Evolutionary conservation across 2,888 invertebrate species (phyloP).

Genomic region (Drymonia ruficornis): DNA sequence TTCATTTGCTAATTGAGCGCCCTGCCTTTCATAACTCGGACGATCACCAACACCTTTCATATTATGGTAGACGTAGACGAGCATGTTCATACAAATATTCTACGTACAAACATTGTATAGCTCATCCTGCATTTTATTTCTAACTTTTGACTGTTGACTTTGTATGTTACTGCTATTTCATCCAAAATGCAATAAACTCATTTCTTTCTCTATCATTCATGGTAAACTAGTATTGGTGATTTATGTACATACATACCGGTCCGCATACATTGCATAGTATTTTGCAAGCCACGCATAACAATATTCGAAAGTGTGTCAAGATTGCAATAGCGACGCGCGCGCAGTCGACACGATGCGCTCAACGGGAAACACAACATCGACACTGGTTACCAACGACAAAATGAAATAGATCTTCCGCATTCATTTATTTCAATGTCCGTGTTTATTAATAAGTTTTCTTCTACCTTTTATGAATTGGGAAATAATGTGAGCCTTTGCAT

Average conservation of each 20-base stretch:
- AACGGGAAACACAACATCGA: slow-evolving; percentile 66
- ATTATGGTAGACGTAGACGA: slow-evolving; percentile 16
- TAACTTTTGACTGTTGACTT: too few species aligned
- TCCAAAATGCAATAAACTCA: too few species aligned
- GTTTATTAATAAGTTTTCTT: too few species aligned
- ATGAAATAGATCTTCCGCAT: slow-evolving; percentile 50
- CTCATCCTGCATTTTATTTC: too few species aligned
- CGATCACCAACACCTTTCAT: slow-evolving; percentile 33
- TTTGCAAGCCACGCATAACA: slow-evolving; percentile 79
- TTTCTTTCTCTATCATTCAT: too few species aligned
- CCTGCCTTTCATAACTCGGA: slow-evolving; percentile 33
- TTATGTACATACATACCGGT: slow-evolving; percentile 43
- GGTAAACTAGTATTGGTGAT: slow-evolving; percentile 28
- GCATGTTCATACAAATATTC: neutral
- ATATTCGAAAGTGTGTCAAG: slow-evolving; percentile 83
- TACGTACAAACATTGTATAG: too few species aligned
- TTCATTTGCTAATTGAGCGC: slow-evolving; percentile 54
- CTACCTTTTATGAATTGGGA: too few species aligned
- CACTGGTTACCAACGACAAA: slow-evolving; percentile 48
- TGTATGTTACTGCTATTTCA: too few species aligned
- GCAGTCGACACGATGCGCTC: slow-evolving; percentile 63
- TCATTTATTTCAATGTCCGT: slow-evolving; percentile 13
- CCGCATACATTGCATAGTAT: slow-evolving; percentile 67
- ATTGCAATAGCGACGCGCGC: slow-evolving; percentile 70
- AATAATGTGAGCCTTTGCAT: too few species aligned